Conservation (phyloP, 2,797 vertebrate species). For the Philypnodon macrostomus region DNA sequence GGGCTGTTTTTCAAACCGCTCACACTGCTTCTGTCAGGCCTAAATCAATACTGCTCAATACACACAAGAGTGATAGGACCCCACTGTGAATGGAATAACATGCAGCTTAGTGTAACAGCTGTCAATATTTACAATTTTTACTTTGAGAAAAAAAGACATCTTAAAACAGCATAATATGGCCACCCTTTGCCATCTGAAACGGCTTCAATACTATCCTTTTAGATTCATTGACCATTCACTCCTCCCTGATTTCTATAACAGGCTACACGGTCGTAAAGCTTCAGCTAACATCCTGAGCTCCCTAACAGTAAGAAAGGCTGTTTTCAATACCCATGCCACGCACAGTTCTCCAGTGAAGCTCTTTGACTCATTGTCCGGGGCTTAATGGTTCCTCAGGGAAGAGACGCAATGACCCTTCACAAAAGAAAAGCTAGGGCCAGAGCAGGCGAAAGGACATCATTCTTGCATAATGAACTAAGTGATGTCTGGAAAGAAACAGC, state of each 20-base stretch:
- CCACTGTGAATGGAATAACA: conserved; percentile 24
- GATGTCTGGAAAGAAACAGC: conserved; percentile 25
- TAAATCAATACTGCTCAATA: conserved; percentile 53
- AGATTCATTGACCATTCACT: conserved; percentile 9
- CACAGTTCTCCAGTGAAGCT: conserved; percentile 2
- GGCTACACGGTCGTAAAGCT: conserved; percentile 4
- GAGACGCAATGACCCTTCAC: conserved; percentile 38
- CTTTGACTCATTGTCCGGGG: conserved; percentile 38
- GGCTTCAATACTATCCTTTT: not conserved
- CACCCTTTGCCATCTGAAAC: not conserved
- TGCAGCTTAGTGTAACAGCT: conserved; percentile 9
- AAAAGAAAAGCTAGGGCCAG: conserved; percentile 19
- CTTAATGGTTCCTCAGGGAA: conserved; percentile 37
- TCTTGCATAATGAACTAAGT: conserved; percentile 44
- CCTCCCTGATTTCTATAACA: not conserved
- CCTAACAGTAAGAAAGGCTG: not conserved
- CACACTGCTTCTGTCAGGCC: conserved; percentile 28
- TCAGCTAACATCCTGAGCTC: not conserved
- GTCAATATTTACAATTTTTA: conserved; percentile 22
- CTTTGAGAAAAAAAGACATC: conserved; percentile 2
- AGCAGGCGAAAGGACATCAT: conserved; percentile 23
- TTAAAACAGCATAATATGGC: not conserved
- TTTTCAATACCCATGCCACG: not conserved
- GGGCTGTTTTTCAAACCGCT: conserved; percentile 41
- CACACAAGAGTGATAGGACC: conserved; percentile 26